phyloP scores from a whole-genome alignment of 1,140 invertebrate genomes.

The Drosophila oshimai region DNA sequence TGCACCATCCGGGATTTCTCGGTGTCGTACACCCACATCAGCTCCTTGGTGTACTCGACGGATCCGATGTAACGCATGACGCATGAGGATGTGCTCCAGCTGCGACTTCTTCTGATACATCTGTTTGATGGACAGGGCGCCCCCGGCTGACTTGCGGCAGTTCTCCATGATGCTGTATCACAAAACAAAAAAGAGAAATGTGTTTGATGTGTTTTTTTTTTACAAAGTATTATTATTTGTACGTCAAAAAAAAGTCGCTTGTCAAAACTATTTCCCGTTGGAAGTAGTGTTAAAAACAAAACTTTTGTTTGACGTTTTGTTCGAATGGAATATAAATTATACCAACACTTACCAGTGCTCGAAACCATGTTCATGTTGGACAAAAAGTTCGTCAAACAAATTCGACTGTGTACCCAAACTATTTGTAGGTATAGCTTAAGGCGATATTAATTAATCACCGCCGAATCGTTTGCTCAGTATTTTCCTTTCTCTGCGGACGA shows the following conservation, averaged over 20 bases:
- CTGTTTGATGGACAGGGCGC: conserved; percentile 90
- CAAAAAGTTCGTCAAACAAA: too few relatives aligned
- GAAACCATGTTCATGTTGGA: too few relatives aligned
- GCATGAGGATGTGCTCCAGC: conserved; percentile 97
- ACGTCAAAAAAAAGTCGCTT: too few relatives aligned
- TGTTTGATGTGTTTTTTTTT: too few relatives aligned
- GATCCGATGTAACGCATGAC: conserved; percentile 99
- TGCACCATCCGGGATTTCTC: conserved; percentile 91
- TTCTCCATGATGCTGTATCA: conserved; percentile 61
- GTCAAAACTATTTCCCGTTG: too few relatives aligned
- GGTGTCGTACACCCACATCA: conserved; percentile 97
- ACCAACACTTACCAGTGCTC: too few relatives aligned
- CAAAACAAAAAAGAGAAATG: not conserved
- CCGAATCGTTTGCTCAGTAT: not conserved
- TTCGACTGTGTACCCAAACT: not conserved
- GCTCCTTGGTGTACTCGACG: conserved; percentile 93
- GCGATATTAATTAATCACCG: not conserved
- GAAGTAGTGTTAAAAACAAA: too few relatives aligned
- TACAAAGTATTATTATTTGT: too few relatives aligned
- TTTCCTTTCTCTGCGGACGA: not conserved
- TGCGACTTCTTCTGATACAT: conserved; percentile 99
- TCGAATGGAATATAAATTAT: too few relatives aligned
- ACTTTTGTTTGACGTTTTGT: too few relatives aligned
- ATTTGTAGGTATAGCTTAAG: not conserved
- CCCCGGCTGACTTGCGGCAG: conserved; percentile 38